Percentiles rank a stretch among this genome's conserved stretches.
Conservation (phyloP, 53 echinoderm and acorn worm species). For the Paracentrotus lividus region DNA sequence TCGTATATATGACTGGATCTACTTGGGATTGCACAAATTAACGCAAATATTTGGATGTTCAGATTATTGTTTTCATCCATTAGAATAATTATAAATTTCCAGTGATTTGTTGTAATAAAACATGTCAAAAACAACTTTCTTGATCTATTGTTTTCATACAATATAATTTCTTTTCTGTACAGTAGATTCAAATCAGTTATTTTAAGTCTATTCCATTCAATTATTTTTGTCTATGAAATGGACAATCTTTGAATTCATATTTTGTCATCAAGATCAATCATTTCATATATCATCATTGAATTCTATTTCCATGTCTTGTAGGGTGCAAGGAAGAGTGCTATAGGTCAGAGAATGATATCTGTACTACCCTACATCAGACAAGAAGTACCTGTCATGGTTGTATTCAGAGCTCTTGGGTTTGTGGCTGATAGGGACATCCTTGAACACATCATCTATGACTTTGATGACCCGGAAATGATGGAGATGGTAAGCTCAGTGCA, state of each 20-base stretch:
- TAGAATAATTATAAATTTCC: too few relatives aligned
- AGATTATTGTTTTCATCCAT: too few relatives aligned
- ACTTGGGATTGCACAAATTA: too few relatives aligned
- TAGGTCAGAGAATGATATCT: slow-evolving; percentile 92
- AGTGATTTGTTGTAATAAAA: not conserved
- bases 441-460: slow-evolving; percentile 99
- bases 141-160: not conserved
- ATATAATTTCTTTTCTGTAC: not conserved
- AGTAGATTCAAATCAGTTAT: not conserved
- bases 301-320: slow-evolving; percentile 36
- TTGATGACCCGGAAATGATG: slow-evolving; percentile 99
- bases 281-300: not conserved
- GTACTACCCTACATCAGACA: slow-evolving; percentile 94
- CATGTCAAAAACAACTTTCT: not conserved
- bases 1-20: too few relatives aligned
- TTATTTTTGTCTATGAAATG: too few relatives aligned
- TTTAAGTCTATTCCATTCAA: not conserved
- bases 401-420: slow-evolving; percentile 94
- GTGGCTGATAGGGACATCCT: slow-evolving; percentile 96
- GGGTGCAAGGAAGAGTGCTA: slow-evolving; percentile 99
- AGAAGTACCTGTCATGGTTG: slow-evolving; percentile 97
- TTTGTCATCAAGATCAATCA: not conserved
- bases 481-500: slow-evolving; percentile 86
- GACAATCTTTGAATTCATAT: too few relatives aligned
- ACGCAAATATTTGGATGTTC: too few relatives aligned